Percentiles rank a stretch among this genome's conserved stretches.
Evolutionary conservation across 2,113 vertebrate genomes (phyloP).

Genomic region (Nothobranchius kuhntae): DNA sequence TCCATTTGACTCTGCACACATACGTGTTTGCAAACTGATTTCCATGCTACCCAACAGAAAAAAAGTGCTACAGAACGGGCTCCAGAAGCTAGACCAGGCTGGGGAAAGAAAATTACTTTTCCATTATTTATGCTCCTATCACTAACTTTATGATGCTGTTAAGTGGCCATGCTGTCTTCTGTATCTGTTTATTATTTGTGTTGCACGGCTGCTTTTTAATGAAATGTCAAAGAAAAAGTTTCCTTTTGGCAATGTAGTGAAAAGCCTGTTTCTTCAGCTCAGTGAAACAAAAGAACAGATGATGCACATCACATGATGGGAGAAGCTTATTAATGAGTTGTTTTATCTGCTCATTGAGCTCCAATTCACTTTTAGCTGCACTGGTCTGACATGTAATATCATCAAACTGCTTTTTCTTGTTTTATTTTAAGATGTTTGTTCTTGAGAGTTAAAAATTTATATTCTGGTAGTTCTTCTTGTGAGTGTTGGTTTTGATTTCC

Average conservation of each 20-base stretch:
- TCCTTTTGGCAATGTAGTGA: slow-evolving; percentile 56
- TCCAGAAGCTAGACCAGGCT: slow-evolving; percentile 31
- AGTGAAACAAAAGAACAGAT: slow-evolving; percentile 50
- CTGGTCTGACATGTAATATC: slow-evolving; percentile 18
- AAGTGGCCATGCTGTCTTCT: slow-evolving; percentile 64
- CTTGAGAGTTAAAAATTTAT: background rate
- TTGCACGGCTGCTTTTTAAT: slow-evolving; percentile 63
- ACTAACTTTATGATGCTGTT: slow-evolving; percentile 71
- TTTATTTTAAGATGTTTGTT: slow-evolving; percentile 56
- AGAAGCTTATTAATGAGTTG: slow-evolving; percentile 54
- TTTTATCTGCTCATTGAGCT: slow-evolving; percentile 40
- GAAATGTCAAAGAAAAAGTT: slow-evolving; percentile 57
- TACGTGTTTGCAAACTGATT: slow-evolving; percentile 46
- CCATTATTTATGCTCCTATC: slow-evolving; percentile 71
- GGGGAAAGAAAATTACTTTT: slow-evolving; percentile 61
- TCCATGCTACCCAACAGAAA: slow-evolving; percentile 30
- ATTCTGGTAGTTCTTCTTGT: no score
- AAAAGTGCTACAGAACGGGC: slow-evolving; percentile 25
- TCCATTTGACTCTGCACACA: slow-evolving; percentile 31
- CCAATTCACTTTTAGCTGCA: slow-evolving; percentile 32
- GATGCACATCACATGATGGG: slow-evolving; percentile 30
- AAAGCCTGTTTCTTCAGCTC: slow-evolving; percentile 29
- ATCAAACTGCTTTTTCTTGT: slow-evolving; percentile 31
- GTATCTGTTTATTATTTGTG: slow-evolving; percentile 68
- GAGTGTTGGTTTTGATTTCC: background rate